Evolutionary conservation across 2,113 vertebrate species (phyloP), one percentile per base, ranked within the genome.

Genomic region (Upupa epops): DNA sequence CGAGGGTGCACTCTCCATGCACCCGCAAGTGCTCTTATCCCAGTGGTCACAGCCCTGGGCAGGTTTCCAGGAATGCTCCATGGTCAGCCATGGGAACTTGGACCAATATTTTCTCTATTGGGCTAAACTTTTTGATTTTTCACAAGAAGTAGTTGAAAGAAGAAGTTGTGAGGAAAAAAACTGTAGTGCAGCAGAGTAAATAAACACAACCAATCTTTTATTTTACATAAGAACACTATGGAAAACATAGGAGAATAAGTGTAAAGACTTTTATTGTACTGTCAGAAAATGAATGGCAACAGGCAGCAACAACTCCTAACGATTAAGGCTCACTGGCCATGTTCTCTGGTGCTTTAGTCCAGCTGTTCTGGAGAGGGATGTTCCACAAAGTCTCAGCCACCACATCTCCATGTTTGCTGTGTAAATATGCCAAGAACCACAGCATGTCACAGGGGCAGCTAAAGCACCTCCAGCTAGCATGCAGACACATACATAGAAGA

Each of bases 141-240:
- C 34, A 31, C 36, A 61, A 48, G 34, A 37, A 17, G 9, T 59
- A 52, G 28, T 25, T 29, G 13, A 31, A 88, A 61, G 36, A 68
- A 79, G 29, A 0, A 0, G 5, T 10, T n/a, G n/a, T n/a, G n/a
- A 13, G 78, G 29, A 60, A 77, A 52, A 78, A 65, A 5, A 45
- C 78, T 1, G 0, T 21, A 78, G 11, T n/a, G 29, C 31, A 49
- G 51, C 5, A 13, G 13, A 52, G 18, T 13, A 69, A 90, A 72
- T 12, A 69, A 90, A 72, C 9, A 48, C 11, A 63, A 42, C 6
- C 2, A 0, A 18, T 24, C 8, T 19, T 46, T 5, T 4, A 3
- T 13, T 66, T 51, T 26, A 60, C 0, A 0, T 12, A 48, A 0
- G 17, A 88, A 70, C 2, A 0, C 37, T 18, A 68, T 11, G 10